phyloP scores from a whole-genome alignment of 2,113 vertebrate species.

The Asarcornis scutulata region DNA sequence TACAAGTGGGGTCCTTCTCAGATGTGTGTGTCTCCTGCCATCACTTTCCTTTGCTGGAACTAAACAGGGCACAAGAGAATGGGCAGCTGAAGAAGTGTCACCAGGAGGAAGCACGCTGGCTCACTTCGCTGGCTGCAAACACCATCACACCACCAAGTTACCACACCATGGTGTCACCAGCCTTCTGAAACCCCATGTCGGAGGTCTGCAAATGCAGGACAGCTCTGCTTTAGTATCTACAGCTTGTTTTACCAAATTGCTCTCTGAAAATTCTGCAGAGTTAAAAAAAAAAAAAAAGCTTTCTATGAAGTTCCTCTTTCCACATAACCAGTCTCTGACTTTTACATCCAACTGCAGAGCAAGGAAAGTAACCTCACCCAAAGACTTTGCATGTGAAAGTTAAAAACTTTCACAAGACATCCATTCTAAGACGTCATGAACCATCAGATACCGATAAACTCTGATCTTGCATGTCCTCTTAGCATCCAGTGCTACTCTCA shows the following conservation, averaged over 20 bases:
- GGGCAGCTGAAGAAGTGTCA: background rate
- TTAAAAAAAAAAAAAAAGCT: background rate
- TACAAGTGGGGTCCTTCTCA: background rate
- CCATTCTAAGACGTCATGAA: background rate
- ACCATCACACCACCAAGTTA: background rate
- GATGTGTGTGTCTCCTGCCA: fast-evolving
- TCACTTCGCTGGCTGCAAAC: background rate
- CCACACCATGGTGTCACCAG: background rate
- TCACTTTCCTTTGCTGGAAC: background rate
- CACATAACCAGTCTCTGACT: background rate
- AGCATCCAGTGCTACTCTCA: background rate
- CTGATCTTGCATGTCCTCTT: fast-evolving
- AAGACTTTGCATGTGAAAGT: fast-evolving
- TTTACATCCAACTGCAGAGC: background rate
- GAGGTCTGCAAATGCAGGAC: background rate
- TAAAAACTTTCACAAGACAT: fast-evolving
- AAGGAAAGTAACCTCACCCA: background rate
- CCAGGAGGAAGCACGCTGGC: fast-evolving
- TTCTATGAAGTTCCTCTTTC: background rate
- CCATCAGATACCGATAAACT: fast-evolving
- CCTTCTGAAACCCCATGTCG: background rate
- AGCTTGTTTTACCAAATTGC: background rate
- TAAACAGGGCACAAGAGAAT: background rate
- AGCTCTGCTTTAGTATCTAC: fast-evolving
- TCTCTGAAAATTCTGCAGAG: background rate